Conservation (phyloP, 2,888 invertebrate genomes). For the Macrosiphum euphorbiae region DNA sequence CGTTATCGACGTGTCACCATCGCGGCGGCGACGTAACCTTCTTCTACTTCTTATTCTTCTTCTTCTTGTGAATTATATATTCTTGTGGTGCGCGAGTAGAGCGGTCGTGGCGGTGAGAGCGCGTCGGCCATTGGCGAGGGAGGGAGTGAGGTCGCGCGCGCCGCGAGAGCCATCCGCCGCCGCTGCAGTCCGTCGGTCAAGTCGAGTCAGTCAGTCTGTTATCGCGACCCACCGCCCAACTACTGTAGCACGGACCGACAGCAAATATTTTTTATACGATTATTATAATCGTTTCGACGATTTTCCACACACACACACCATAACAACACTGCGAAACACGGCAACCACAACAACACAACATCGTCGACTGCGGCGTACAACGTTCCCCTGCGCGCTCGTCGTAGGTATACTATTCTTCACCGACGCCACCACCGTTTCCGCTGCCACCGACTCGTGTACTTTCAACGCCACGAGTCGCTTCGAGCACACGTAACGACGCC, state of each 20-base stretch:
- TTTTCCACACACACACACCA: neutral
- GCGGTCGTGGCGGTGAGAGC: neutral
- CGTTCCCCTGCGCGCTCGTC: slow-evolving; percentile 2
- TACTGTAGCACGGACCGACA: neutral
- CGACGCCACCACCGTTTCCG: neutral
- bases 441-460: neutral
- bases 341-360: neutral
- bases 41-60: neutral
- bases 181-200: slow-evolving; percentile 27
- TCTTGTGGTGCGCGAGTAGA: neutral
- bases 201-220: slow-evolving; percentile 41
- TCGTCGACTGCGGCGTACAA: neutral
- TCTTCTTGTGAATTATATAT: neutral
- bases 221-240: slow-evolving; percentile 21
- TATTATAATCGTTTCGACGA: neutral
- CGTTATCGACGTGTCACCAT: slow-evolving; percentile 24
- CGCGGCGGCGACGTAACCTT: slow-evolving; percentile 32
- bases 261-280: neutral
- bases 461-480: neutral
- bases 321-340: neutral
- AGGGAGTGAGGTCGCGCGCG: slow-evolving; percentile 45
- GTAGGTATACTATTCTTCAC: neutral
- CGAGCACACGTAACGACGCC: neutral
- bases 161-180: slow-evolving; percentile 41
- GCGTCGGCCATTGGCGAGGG: neutral